phyloP scores from a whole-genome alignment of 2,113 vertebrate genomes.

The Anolis carolinensis region DNA sequence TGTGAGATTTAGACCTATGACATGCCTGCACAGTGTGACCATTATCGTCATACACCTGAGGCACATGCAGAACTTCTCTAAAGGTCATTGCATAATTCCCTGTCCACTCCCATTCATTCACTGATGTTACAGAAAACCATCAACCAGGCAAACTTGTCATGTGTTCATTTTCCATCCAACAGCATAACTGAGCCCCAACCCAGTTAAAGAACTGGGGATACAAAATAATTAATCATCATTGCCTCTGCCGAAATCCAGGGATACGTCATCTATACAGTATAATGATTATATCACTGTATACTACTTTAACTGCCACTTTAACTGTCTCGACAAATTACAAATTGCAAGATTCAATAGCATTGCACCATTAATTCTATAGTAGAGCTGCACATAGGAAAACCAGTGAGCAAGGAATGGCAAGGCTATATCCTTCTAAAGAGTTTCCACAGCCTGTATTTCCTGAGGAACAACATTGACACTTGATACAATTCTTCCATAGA shows the following conservation, averaged over 20 bases:
- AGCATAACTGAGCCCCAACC: neutral
- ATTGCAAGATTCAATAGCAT: no score
- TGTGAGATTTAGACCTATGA: neutral
- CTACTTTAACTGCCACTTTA: no score
- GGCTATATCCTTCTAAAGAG: neutral
- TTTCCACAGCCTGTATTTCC: neutral
- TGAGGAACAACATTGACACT: neutral
- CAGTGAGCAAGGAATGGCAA: neutral
- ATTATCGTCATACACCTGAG: neutral
- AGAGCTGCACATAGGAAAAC: neutral
- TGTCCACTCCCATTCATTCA: conserved; percentile 23
- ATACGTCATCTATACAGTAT: no score
- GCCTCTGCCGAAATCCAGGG: neutral
- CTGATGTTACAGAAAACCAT: conserved; percentile 3
- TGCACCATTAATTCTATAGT: no score
- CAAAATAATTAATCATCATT: neutral
- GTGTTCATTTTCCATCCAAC: neutral
- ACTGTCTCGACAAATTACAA: no score
- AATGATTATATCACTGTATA: no score
- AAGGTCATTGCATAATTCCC: conserved; percentile 24
- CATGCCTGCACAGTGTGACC: neutral
- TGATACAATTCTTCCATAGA: no score
- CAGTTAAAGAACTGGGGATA: neutral
- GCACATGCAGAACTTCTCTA: conserved; percentile 3
- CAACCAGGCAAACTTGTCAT: neutral